Conservation (phyloP, 2,888 invertebrate species). For the Norana najaformis region DNA sequence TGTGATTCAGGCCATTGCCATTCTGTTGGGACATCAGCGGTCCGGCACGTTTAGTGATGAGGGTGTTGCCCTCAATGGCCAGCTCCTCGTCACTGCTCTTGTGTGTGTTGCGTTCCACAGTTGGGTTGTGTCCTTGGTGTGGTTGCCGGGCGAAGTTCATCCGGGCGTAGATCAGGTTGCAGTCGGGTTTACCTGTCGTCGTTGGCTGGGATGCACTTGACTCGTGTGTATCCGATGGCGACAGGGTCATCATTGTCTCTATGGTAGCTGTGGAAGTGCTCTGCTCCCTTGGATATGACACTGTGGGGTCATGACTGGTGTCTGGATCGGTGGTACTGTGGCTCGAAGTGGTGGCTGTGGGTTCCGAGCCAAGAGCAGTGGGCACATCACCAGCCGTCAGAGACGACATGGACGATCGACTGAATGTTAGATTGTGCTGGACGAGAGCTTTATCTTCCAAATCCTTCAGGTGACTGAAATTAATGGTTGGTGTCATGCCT, state of each 20-base stretch:
- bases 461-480: conserved; percentile 27
- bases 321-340: conserved; percentile 1
- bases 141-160: conserved; percentile 69
- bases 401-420: neutral
- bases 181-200: conserved; percentile 44
- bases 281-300: conserved; percentile 44
- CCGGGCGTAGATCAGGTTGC: conserved; percentile 52
- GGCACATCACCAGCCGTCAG: conserved; percentile 15
- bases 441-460: conserved; percentile 36
- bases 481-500: conserved; percentile 66
- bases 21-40: neutral
- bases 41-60: conserved; percentile 51
- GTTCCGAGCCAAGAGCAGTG: neutral
- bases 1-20: neutral
- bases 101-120: conserved; percentile 76
- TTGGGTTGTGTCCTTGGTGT: conserved; percentile 83
- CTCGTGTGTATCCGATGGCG: conserved; percentile 65
- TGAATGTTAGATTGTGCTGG: conserved; percentile 31
- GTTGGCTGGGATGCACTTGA: conserved; percentile 35
- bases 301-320: conserved; percentile 22
- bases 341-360: neutral
- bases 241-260: conserved; percentile 69
- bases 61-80: conserved; percentile 61
- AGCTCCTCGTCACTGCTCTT: conserved; percentile 67
- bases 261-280: conserved; percentile 66